phyloP scores from a whole-genome alignment of 2,888 invertebrate species.

The Diloba caeruleocephala region DNA sequence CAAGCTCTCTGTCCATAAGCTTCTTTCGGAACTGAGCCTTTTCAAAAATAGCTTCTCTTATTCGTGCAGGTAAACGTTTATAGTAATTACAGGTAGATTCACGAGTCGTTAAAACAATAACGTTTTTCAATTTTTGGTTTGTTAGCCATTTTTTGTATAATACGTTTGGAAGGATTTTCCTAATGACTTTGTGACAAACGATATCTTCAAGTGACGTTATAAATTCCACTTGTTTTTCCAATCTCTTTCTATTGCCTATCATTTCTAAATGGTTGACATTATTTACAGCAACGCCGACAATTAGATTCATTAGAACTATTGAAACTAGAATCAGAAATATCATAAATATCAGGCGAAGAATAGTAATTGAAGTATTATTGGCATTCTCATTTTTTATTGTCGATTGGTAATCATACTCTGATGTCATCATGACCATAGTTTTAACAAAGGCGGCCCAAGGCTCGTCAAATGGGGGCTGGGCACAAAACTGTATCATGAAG shows the following conservation, averaged over 20 bases:
- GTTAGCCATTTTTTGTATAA: constrained; percentile 15
- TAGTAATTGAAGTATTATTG: constrained; percentile 63
- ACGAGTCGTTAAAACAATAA: constrained; percentile 33
- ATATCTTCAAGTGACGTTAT: constrained; percentile 62
- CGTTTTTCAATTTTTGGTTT: constrained; percentile 12
- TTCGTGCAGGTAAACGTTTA: constrained; percentile 68
- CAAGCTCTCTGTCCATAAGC: constrained; percentile 67
- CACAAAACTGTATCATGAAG: constrained; percentile 87
- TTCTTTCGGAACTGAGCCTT: constrained; percentile 74
- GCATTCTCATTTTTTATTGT: constrained; percentile 73
- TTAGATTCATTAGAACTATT: constrained; percentile 88
- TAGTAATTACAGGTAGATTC: constrained; percentile 36
- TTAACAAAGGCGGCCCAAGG: constrained; percentile 85
- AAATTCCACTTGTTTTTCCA: constrained; percentile 87
- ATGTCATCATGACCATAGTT: constrained; percentile 89
- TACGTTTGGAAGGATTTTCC: constrained; percentile 33
- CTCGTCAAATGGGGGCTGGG: constrained; percentile 79
- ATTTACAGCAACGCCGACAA: constrained; percentile 89
- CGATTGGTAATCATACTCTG: constrained; percentile 86
- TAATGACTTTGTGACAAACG: constrained; percentile 36
- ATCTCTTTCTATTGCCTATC: constrained; percentile 83
- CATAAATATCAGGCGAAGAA: constrained; percentile 83
- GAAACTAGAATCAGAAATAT: constrained; percentile 86
- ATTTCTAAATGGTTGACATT: constrained; percentile 87
- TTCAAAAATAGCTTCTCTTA: constrained; percentile 77